Evolutionary conservation across 2,888 invertebrate genomes (phyloP), one percentile per base, ranked within the genome.

Genomic region (Eupsilia transversa): DNA sequence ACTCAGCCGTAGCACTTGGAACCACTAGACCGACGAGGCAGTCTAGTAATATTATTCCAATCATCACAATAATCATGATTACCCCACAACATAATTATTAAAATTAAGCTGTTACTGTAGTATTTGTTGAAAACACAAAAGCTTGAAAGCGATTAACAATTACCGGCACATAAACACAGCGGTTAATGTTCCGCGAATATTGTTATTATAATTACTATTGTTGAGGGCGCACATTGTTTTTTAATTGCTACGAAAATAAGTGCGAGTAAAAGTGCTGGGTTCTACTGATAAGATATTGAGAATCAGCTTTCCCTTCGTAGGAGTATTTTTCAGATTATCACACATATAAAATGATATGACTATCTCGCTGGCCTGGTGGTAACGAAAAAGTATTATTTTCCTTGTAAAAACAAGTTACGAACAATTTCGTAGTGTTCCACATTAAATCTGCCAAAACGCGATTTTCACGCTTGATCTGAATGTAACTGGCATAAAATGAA

Each of bases 161-260:
- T 54, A 54, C 20, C 43, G 35, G 75, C 10, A 46, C 54, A 56
- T 43, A 60, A 67, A 66, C 77, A 54, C 20, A 3, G 60, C 35
- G 49, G 66, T 43, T 77, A 67, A 46, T 60, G 67, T 67, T 35
- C n/a, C 46, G 77, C 38, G 35, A 72, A 67, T 46, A 77, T 67
- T 77, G 41, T 52, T 72, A 72, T 72, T 59, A 49, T 59, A 38
- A 77, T 77, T 30, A 67, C 23, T 67, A 35, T 46, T 46, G 67
- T 54, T 20, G 56, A 69, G 43, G 43, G 43, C 35, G 27, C 43
- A 23, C 20, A 63, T 56, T 63, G 63, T 20, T 63, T 46, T 75
- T 76, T 63, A 46, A 56, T 46, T 6, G 20, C 30, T 38, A 46
- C n/a, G 23, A 56, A 61, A 74, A 54, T 46, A 54, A 14, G 27